Base-by-base conservation (phyloP, 2,888 invertebrate species). In the Mesoligia furuncula region DNA sequence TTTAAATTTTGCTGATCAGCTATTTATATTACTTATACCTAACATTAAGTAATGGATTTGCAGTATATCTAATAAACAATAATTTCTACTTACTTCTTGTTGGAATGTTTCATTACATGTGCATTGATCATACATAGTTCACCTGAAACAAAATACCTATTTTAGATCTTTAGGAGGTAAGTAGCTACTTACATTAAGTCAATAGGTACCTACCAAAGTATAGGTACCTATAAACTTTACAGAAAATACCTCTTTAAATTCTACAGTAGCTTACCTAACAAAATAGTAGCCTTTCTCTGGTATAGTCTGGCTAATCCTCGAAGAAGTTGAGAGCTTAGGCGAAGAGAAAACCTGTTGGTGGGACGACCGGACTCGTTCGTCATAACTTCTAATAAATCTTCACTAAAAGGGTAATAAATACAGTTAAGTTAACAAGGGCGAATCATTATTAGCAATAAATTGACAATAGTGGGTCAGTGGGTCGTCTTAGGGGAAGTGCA, bases 101-200 rank as follows among this genome's bases (percentile, higher is more conserved):
- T 94, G 4, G 92, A 87, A 83, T 89, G 86, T 83, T 93, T 95
- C 74, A 93, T 92, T 45, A 95, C 93, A 88, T 90, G 90, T 13
- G 95, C 95, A 84, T 94, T 92, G n/a, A 96, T 91, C 95, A 94
- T 95, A 89, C 94, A 95, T 62, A 96, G 79, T 67, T 95, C 95
- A 83, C 90, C 96, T 96, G 88, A 42, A 94, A 94, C 36, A 73
- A 39, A 76, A 62, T 36, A 7, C 36, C 36, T 13, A 62, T 59
- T 31, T 24, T 15, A 61, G 42, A 27, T 42, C 8, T 31, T 0
- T 51, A 31, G 5, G 1, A 31, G 5, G 1, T 42, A 57, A 6
- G 36, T 36, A 45, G 4, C 13, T 13, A 39, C 42, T 42, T 42
- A 42, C 8, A 31, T 51, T 62, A 45, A 0, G 36, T 36, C 13